Base-by-base conservation (phyloP, 2,888 invertebrate genomes). In the Slavum lentiscoides region DNA sequence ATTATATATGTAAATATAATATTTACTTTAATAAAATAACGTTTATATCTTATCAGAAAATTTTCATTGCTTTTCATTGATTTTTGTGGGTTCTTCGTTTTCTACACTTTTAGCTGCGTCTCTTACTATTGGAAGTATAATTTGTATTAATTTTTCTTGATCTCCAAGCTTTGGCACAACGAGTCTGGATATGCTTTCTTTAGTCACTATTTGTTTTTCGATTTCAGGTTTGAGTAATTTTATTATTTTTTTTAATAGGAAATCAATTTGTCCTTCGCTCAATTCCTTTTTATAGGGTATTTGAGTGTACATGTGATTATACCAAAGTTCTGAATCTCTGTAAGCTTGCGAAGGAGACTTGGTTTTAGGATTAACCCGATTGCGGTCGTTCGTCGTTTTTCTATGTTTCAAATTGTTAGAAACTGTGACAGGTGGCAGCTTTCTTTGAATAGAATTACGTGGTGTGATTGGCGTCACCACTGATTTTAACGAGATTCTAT, bases 151-250 rank as follows among this genome's bases (percentile, higher is more conserved):
- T 30, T 76, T 76, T 15, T 76, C 67, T 68, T 58, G 67, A 15
- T 76, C 67, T 30, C 67, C 75, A 19, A 43, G 58, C 68, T 49
- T 76, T 43, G 75, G 49, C 2, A 59, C 15, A 2, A 68, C 2
- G 59, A 68, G 9, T 30, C 67, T 58, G 4, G n/a, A 39, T 43
- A 59, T 30, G 9, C 67, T 76, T 2, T 68, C 59, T 30, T 76
- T 43, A n/a, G 75, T 68, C 1, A 68, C 13, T 2, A 66, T n/a
- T 15, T 76, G 59, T 59, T 76, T 76, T 17, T 76, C 75, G 17
- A 76, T 76, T 68, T 76, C 75, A 2, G 75, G 75, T 49, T 66
- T 76, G 5, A 76, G 75, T 39, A 76, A 49, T 43, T 76, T 76
- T 67, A 76, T 68, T 17, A 76, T 19, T 58, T 76, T 76, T 76